Base-by-base conservation (phyloP, 2,113 vertebrate genomes). In the Nycticorax nycticorax region DNA sequence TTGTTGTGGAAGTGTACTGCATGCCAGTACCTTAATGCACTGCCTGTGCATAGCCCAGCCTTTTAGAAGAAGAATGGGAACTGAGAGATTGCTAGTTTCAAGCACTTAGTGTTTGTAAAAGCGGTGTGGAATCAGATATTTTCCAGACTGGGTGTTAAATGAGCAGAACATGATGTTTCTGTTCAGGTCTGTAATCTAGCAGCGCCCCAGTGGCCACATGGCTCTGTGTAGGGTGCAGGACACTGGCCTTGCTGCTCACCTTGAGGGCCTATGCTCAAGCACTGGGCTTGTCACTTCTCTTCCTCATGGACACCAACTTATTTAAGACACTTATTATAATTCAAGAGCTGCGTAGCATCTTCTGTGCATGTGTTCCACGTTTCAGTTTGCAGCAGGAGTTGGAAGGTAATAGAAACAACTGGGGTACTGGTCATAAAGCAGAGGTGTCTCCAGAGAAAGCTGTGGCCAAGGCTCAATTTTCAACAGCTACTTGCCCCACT, bases 151-250 rank as follows among this genome's bases (percentile, higher is more conserved):
- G 47, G 64, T 63, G 35, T 69, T 78, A 74, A 18, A 21, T 12
- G 68, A 77, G 67, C 72, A 80, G 72, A 91, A 91, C 62, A 4
- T 6, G 47, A 62, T 55, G n/a, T 80, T 80, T 83, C 80, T 83
- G 53, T 72, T 83, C 48, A 47, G 63, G 14, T 47, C 87, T 89
- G 47, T 64, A 67, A 62, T 57, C 37, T 48, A 52, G 52, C 62
- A 41, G 15, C 0, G 1, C 37, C 41, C 81, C 77, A 12, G 17
- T 53, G 68, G 68, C 50, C 45, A 5, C 0, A 0, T 32, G 41
- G 30, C 74, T 37, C 77, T 28, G 24, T 7, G 69, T 20, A 30
- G 78, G 56, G 27, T 73, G 50, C 56, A 78, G 64, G 45, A 41
- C 7, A 6, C 41, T 18, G 66, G 47, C 37, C 56, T 71, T 23